phyloP scores from a whole-genome alignment of 2,113 vertebrate species.

The Melanostigma gelatinosum region DNA sequence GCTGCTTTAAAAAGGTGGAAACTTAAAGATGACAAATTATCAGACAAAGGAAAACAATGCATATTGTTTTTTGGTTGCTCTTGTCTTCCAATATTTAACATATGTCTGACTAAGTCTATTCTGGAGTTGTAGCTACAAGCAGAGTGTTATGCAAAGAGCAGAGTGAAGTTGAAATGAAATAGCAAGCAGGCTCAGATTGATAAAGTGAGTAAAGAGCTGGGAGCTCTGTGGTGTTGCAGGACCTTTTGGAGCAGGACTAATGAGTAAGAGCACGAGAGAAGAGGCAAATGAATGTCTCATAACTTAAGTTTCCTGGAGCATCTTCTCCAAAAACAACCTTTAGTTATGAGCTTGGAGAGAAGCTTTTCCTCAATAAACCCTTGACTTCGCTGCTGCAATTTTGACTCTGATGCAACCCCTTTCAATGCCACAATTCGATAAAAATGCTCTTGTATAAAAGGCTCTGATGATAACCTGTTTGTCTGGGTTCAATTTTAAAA shows the following conservation, averaged over 20 bases:
- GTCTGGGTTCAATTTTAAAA: neutral
- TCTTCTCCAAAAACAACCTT: slow-evolving; percentile 20
- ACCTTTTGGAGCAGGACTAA: slow-evolving; percentile 31
- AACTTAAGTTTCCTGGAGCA: slow-evolving; percentile 36
- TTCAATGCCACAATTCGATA: neutral
- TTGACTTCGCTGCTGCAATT: neutral
- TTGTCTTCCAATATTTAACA: neutral
- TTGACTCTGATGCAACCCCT: slow-evolving; percentile 25
- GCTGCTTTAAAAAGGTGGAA: neutral
- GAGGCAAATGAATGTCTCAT: slow-evolving; percentile 35
- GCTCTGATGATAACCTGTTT: neutral
- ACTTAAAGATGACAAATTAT: neutral
- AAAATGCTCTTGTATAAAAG: neutral
- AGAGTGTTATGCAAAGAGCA: slow-evolving; percentile 3
- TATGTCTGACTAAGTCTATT: neutral
- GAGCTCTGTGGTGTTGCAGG: slow-evolving; percentile 3
- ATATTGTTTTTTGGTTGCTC: neutral
- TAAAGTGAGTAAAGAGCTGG: slow-evolving; percentile 31
- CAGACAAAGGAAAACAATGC: neutral
- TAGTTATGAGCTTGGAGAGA: slow-evolving; percentile 8
- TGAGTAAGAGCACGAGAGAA: slow-evolving; percentile 31
- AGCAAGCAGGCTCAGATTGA: slow-evolving; percentile 10
- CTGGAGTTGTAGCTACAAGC: neutral
- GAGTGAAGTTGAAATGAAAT: slow-evolving; percentile 9
- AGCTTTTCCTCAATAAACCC: slow-evolving; percentile 1